These are phyloP conservation scores for Leptinotarsa texana DNA, from an alignment of 1,140 invertebrate species.

Conservation along the genomic window DNA sequence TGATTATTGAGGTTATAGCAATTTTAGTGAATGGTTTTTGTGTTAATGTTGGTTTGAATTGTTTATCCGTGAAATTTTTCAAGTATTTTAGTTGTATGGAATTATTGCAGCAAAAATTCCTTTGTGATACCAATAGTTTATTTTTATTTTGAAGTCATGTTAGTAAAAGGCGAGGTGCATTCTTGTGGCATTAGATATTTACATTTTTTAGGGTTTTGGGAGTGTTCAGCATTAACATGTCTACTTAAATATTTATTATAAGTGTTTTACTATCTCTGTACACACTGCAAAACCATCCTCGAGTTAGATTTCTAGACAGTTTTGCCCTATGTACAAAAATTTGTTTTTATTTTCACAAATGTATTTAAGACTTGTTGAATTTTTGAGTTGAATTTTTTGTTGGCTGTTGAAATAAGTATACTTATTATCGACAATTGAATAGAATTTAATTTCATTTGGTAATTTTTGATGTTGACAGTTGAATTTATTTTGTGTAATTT, in stretches of 20 bases:
- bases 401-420: constrained; percentile 18
- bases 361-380: constrained; percentile 21
- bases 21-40: too few relatives aligned
- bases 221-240: constrained; percentile 31
- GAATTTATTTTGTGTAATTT: constrained; percentile 29
- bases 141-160: neutral
- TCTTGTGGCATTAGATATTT: constrained; percentile 33
- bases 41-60: too few relatives aligned
- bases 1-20: too few relatives aligned
- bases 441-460: constrained; percentile 13
- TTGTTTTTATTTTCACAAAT: constrained; percentile 1
- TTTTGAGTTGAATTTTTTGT: constrained; percentile 27
- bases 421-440: constrained; percentile 13
- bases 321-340: constrained; percentile 41
- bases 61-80: too few relatives aligned
- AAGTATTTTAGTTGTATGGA: too few relatives aligned
- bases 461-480: constrained; percentile 9
- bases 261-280: constrained; percentile 38
- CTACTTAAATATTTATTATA: constrained; percentile 36
- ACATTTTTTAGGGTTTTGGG: constrained; percentile 7
- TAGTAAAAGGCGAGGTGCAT: constrained; percentile 33
- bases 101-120: too few relatives aligned
- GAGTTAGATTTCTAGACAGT: constrained; percentile 22
- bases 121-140: too few relatives aligned
- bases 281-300: constrained; percentile 38